Evolutionary conservation across 2,113 vertebrate genomes (phyloP).

Genomic region (Romanogobio albipinnatus): DNA sequence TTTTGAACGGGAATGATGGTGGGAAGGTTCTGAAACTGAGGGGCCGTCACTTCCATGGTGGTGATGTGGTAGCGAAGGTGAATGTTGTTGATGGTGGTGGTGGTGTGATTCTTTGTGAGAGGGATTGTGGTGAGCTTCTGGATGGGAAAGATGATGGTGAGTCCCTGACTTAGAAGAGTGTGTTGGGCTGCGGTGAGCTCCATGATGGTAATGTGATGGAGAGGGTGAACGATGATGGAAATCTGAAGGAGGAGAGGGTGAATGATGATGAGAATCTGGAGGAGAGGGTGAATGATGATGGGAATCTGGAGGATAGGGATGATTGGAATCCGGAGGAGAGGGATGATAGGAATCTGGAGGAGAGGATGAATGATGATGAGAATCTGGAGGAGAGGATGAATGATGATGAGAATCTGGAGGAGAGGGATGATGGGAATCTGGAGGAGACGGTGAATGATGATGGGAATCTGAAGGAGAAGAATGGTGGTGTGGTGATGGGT

Average conservation of each 20-base stretch:
- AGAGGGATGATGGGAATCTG: too few species aligned
- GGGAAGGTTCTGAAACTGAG: constrained; percentile 11
- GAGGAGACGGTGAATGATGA: too few species aligned
- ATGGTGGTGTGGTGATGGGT: constrained; percentile 18
- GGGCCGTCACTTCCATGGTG: constrained; percentile 23
- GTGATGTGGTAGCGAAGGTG: constrained; percentile 17
- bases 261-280: too few species aligned
- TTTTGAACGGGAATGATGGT: constrained; percentile 26
- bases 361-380: too few species aligned
- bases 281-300: too few species aligned
- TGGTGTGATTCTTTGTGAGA: constrained; percentile 7
- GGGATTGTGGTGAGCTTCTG: not conserved
- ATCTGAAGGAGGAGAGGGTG: constrained; percentile 13
- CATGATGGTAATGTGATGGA: constrained; percentile 29
- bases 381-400: too few species aligned
- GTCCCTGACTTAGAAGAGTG: not conserved
- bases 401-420: too few species aligned
- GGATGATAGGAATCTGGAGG: too few species aligned
- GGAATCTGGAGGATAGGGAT: too few species aligned
- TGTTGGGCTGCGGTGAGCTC: not conserved
- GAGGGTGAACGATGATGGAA: constrained; percentile 5
- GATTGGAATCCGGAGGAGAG: too few species aligned
- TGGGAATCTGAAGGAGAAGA: too few species aligned
- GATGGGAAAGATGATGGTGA: not conserved
- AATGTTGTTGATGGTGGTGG: not conserved